Percentiles rank a stretch among this genome's conserved stretches.
These are phyloP conservation scores for Serrognathus titanus DNA, from an alignment of 2,888 invertebrate species.

Conservation along the genomic window DNA sequence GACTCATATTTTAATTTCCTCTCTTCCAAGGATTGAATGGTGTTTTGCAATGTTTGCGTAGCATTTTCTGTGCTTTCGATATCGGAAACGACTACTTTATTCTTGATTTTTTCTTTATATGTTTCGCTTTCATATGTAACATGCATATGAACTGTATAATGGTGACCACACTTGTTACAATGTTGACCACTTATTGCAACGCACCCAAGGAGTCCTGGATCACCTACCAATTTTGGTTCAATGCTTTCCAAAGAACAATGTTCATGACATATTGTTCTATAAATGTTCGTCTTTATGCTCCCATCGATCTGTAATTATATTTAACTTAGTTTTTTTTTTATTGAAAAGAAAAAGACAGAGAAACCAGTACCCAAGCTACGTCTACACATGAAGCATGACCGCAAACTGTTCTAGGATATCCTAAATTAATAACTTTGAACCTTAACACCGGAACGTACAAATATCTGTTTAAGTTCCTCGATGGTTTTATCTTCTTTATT, in stretches of 20 bases:
- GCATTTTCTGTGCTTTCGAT: not conserved
- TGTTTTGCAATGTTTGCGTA: not conserved
- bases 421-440: constrained; percentile 31
- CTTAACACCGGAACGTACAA: constrained; percentile 37
- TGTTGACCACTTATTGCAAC: constrained; percentile 30
- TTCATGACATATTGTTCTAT: constrained; percentile 37
- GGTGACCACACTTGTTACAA: constrained; percentile 34
- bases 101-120: constrained; percentile 28
- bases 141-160: constrained; percentile 39
- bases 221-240: constrained; percentile 35
- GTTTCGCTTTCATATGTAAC: constrained; percentile 37
- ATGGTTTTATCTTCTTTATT: constrained; percentile 28
- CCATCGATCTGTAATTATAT: constrained; percentile 26
- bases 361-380: not conserved
- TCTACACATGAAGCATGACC: constrained; percentile 6
- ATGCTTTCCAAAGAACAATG: constrained; percentile 36
- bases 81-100: constrained; percentile 25
- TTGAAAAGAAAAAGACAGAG: not conserved
- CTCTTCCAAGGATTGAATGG: not conserved
- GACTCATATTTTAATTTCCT: not conserved
- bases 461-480: constrained; percentile 32
- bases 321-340: not conserved
- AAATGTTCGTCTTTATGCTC: constrained; percentile 33
- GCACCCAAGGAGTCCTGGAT: constrained; percentile 27
- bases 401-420: constrained; percentile 30